Conservation (phyloP, 1,140 invertebrate genomes). For the Colletes gigas region DNA sequence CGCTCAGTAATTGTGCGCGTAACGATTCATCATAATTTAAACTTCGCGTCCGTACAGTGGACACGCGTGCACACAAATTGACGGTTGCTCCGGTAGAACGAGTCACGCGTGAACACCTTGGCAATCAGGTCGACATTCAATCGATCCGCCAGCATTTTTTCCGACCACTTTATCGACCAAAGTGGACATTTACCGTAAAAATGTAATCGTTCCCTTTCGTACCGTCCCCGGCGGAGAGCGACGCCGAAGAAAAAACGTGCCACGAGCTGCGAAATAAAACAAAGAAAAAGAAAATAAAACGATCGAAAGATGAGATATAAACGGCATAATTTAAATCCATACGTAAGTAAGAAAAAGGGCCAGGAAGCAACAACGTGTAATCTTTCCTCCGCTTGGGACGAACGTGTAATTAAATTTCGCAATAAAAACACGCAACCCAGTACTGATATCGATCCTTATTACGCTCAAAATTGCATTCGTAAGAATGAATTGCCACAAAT, state of each 20-base stretch:
- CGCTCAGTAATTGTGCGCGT: not conserved
- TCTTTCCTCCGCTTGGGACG: not conserved
- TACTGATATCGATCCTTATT: slow-evolving; percentile 14
- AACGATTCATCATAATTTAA: slow-evolving; percentile 7
- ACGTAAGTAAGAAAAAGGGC: not conserved
- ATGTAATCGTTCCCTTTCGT: slow-evolving; percentile 4
- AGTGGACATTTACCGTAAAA: slow-evolving; percentile 3
- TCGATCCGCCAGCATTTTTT: slow-evolving; percentile 16
- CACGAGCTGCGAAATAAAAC: not conserved
- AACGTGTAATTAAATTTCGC: slow-evolving; percentile 17
- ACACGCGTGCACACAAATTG: slow-evolving; percentile 22
- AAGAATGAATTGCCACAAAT: not conserved
- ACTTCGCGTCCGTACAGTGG: too few relatives aligned
- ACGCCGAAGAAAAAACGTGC: too few relatives aligned
- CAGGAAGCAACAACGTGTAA: not conserved
- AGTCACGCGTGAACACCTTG: not conserved
- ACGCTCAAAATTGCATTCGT: slow-evolving; percentile 4
- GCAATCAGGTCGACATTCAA: not conserved
- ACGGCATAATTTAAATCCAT: slow-evolving; percentile 13
- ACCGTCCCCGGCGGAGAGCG: not conserved
- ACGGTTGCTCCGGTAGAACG: not conserved
- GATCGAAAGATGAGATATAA: not conserved
- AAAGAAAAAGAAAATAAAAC: too few relatives aligned
- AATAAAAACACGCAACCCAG: not conserved
- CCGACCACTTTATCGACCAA: not conserved